Conservation (phyloP, 1,140 invertebrate species). For the Diachasmimorpha longicaudata region DNA sequence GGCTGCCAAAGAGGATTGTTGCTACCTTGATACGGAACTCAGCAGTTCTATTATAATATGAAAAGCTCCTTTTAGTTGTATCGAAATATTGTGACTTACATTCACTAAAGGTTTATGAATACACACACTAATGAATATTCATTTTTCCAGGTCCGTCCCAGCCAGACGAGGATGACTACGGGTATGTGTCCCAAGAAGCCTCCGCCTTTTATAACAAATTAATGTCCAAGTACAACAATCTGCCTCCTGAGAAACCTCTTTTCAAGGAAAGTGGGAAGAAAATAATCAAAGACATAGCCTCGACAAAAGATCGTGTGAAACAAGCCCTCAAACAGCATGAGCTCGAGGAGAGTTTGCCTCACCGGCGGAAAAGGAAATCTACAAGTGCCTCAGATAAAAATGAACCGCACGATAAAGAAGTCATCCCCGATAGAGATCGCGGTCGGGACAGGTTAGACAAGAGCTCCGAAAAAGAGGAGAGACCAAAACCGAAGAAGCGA, state of each 20-base stretch:
- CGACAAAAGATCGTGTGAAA: constrained; percentile 71
- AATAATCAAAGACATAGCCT: constrained; percentile 59
- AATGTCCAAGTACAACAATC: constrained; percentile 80
- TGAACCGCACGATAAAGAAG: constrained; percentile 10
- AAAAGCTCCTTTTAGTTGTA: too few relatives aligned
- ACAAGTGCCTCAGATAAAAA: constrained; percentile 30
- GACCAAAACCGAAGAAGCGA: constrained; percentile 66
- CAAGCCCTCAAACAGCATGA: constrained; percentile 76
- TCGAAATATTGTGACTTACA: too few relatives aligned
- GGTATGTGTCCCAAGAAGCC: constrained; percentile 84
- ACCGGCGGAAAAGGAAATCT: constrained; percentile 70
- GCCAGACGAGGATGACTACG: constrained; percentile 89
- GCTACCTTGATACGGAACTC: too few relatives aligned
- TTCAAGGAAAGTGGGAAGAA: constrained; percentile 53
- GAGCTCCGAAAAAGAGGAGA: constrained; percentile 55
- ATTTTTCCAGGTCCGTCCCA: constrained; percentile 69
- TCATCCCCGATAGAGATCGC: constrained; percentile 20
- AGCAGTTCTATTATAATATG: too few relatives aligned
- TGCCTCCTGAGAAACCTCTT: constrained; percentile 68
- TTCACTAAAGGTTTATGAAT: too few relatives aligned
- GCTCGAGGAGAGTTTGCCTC: constrained; percentile 73
- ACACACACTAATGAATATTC: background rate
- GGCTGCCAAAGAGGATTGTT: too few relatives aligned
- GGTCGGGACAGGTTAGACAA: constrained; percentile 41
- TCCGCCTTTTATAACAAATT: constrained; percentile 81